These are phyloP conservation scores for Paraplagusia blochii DNA, from an alignment of 2,113 vertebrate species.

Conservation along the genomic window DNA sequence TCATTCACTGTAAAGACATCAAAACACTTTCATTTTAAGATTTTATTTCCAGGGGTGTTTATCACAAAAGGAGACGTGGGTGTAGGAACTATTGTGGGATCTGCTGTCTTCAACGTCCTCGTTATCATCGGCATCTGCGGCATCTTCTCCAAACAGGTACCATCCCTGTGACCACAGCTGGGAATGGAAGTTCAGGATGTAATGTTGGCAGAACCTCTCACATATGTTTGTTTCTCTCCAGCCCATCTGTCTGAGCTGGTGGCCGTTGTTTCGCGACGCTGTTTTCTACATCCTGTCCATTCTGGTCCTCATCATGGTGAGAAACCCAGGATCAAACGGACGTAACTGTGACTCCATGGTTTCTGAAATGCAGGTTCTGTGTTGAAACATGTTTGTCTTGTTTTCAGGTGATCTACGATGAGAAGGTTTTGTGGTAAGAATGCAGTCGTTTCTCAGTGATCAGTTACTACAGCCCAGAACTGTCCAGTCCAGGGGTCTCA, in stretches of 20 bases:
- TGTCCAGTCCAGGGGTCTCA: too few relatives aligned
- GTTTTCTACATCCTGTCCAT: constrained; percentile 78
- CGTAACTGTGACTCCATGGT: neutral
- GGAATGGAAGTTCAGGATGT: neutral
- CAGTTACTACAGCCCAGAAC: neutral
- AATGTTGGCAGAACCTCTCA: neutral
- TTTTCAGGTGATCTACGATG: constrained; percentile 79
- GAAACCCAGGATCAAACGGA: constrained; percentile 16
- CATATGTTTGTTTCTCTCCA: constrained; percentile 31
- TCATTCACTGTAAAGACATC: constrained; percentile 9
- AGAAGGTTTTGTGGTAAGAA: constrained; percentile 77
- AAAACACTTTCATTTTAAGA: neutral
- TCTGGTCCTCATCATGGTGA: constrained; percentile 77
- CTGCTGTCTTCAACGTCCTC: constrained; percentile 81
- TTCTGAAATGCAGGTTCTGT: neutral
- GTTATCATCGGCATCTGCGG: constrained; percentile 81
- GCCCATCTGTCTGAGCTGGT: constrained; percentile 77
- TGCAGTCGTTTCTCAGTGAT: too few relatives aligned
- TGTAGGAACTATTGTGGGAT: constrained; percentile 80
- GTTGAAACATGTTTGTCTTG: neutral
- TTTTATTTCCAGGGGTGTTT: constrained; percentile 76
- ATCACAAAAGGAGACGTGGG: constrained; percentile 81
- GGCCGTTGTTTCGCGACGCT: constrained; percentile 78
- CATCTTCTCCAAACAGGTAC: constrained; percentile 76
- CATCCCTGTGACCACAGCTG: neutral